A percentile compares a stretch with the other conserved stretches of the same genome.
Conservation (phyloP, 2,888 invertebrate genomes). For the Coelogynopora nodosa region DNA sequence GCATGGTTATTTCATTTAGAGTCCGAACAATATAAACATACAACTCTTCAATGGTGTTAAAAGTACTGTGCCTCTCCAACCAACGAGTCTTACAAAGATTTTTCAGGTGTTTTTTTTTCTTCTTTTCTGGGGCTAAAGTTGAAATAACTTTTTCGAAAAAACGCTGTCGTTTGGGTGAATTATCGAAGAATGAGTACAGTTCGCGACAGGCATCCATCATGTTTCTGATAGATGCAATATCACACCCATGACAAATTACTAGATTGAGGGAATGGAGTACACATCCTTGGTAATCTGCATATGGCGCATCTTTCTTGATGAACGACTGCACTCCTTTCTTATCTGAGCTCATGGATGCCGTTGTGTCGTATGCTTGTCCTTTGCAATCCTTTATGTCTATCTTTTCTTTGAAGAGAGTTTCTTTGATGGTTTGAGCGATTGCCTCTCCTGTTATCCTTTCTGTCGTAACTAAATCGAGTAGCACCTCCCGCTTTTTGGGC, state of each 20-base stretch:
- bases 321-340: neutral
- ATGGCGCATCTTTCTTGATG: neutral
- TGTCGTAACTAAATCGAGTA: neutral
- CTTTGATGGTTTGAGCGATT: neutral
- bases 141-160: neutral
- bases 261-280: neutral
- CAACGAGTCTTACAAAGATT: neutral
- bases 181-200: neutral
- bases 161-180: neutral
- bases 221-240: neutral
- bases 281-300: neutral
- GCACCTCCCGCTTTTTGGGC: conserved; percentile 19
- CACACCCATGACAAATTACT: neutral
- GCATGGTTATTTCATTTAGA: neutral
- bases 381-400: neutral
- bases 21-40: neutral
- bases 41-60: neutral
- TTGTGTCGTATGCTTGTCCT: neutral
- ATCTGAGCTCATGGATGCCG: neutral
- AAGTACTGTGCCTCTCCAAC: neutral
- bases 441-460: neutral
- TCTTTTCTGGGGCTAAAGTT: neutral
- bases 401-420: neutral
- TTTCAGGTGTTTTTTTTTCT: neutral
- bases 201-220: neutral